Base-by-base conservation (phyloP, 2,113 vertebrate species). In the Nettapus auritus region DNA sequence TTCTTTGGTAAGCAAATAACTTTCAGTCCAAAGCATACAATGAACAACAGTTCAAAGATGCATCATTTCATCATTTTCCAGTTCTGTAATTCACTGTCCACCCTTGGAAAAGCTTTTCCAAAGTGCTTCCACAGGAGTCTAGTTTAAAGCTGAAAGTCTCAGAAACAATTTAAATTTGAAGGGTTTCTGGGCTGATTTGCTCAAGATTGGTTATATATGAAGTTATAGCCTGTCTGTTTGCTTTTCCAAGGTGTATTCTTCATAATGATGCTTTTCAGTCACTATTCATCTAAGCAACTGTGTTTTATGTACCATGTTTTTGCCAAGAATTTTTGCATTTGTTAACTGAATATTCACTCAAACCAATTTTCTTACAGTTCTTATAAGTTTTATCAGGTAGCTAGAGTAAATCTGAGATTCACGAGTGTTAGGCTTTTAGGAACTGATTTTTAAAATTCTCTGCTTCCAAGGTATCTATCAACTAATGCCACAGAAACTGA, bases 181-280 rank as follows among this genome's bases (percentile, higher is more conserved):
- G 46, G 31, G 38, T 26, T 44, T 31, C 23, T 74, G 71, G 20
- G 16, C 33, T 82, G 34, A 23, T 52, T 34, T 79, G 46, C 11
- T 87, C 40, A 8, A 38, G 23, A 38, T 15, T 3, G 2, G 19
- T 62, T 46, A 55, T 13, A 18, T 62, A 50, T 11, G 10, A 38
- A 82, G 31, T 3, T n/a, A 55, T n/a, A 33, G 20, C 40, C 40
- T 40, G 12, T 19, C n/a, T 60, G 22, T 29, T 26, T 62, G 21
- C 13, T 71, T 86, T 71, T 55, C 38, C 25, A 36, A 55, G 26
- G 28, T 29, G 9, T 8, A 53, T 55, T 73, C n/a, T 55, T 60
- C 59, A 42, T 34, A 3, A 0, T 0, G 0, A 40, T 48, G 25
- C 25, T 71, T 82, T 40, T 31, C 25, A 50, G 38, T n/a, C 22